Evolutionary conservation across 1,140 invertebrate genomes (phyloP).

Genomic region (Calliopsis andreniformis): DNA sequence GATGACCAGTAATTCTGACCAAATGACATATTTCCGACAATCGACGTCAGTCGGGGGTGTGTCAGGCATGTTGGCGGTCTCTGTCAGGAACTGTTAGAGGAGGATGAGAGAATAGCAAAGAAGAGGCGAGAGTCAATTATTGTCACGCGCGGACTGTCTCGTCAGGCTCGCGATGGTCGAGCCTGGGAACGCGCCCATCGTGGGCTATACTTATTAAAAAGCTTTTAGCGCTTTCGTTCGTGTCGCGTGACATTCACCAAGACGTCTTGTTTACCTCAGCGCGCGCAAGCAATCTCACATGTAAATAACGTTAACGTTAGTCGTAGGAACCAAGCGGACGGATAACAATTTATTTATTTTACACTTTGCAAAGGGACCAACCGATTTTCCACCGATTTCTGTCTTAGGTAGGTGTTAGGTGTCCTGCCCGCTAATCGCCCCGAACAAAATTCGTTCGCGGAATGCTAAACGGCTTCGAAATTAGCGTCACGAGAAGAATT

Average conservation of each 20-base stretch:
- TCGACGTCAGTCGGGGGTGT: constrained; percentile 25
- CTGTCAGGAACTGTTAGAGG: constrained; percentile 25
- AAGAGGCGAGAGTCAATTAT: constrained; percentile 54
- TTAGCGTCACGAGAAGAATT: constrained; percentile 22
- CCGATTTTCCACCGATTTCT: constrained; percentile 82
- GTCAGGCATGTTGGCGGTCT: constrained; percentile 45
- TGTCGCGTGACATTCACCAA: constrained; percentile 47
- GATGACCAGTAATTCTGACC: constrained; percentile 50
- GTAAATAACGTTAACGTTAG: constrained; percentile 77
- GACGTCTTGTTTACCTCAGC: constrained; percentile 63
- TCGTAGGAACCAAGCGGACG: constrained; percentile 67
- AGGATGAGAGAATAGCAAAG: constrained; percentile 17
- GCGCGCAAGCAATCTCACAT: constrained; percentile 61
- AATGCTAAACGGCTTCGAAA: constrained; percentile 33
- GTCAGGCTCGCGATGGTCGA: background rate
- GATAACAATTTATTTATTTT: constrained; percentile 76
- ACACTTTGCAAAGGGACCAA: constrained; percentile 76
- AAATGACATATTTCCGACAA: constrained; percentile 41
- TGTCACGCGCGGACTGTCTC: constrained; percentile 36
- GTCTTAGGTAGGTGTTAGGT: constrained; percentile 79
- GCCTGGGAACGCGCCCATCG: constrained; percentile 6
- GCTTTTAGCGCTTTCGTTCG: constrained; percentile 52
- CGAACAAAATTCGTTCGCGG: constrained; percentile 65
- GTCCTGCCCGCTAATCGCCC: constrained; percentile 77
- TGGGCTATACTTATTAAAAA: constrained; percentile 44